A percentile compares a stretch with the other conserved stretches of the same genome.
These are phyloP conservation scores for Mormoops blainvillei DNA, from an alignment of 2,113 vertebrate genomes.

Conservation along the genomic window DNA sequence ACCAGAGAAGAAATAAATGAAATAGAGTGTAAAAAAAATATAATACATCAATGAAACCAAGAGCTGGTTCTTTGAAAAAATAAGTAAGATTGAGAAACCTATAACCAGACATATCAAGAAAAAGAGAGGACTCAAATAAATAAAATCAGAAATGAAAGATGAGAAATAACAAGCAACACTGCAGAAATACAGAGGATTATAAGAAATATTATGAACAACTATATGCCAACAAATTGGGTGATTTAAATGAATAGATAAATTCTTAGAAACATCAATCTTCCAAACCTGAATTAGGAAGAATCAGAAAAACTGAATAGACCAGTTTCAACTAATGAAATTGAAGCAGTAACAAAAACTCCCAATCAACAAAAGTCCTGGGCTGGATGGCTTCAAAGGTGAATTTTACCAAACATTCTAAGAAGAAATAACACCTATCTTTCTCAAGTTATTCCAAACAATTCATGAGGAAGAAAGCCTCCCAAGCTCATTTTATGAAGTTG, in stretches of 20 bases:
- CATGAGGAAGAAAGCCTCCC: neutral
- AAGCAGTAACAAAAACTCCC: neutral
- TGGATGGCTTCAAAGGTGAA: neutral
- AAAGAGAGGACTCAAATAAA: neutral
- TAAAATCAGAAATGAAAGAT: neutral
- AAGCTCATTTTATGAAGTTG: neutral
- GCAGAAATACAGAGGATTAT: neutral
- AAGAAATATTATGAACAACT: neutral
- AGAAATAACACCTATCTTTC: neutral
- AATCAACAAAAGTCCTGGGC: neutral
- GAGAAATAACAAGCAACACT: neutral
- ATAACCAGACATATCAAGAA: neutral
- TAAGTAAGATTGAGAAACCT: neutral
- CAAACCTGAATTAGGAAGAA: neutral
- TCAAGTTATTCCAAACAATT: neutral
- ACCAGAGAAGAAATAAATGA: neutral
- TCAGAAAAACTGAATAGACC: neutral
- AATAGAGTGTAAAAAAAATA: neutral
- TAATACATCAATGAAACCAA: neutral
- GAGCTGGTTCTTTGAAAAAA: neutral
- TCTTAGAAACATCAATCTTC: neutral
- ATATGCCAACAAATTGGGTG: neutral
- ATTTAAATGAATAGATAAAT: neutral
- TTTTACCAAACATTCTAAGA: neutral
- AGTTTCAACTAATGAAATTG: neutral